Base-by-base conservation (phyloP, 2,113 vertebrate genomes). In the Polypterus bichir region DNA sequence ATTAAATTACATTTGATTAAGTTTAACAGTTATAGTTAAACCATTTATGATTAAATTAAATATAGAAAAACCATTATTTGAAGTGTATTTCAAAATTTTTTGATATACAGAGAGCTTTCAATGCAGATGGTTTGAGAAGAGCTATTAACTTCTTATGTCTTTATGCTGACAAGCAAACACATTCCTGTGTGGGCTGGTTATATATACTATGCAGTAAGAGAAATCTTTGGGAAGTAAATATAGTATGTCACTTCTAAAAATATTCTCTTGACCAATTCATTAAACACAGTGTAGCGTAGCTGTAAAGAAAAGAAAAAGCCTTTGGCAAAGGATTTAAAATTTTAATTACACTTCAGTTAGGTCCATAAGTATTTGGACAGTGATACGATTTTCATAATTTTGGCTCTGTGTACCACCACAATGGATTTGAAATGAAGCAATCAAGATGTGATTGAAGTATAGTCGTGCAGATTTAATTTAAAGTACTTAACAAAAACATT, bases 1-100 rank as follows among this genome's bases (percentile, higher is more conserved):
- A 62, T 57, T 48, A 51, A 61, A 68, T 64, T 65, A 49, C 61
- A 68, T 66, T 64, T 70, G 69, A 73, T 76, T 73, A 71, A 63
- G 69, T 69, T 65, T 68, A 65, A 65, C 69, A 60, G 67, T 69
- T 64, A 46, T 10, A 65, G 63, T 49, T 66, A 61, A 73, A 68
- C 47, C 64, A 54, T 63, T 27, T 27, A 27, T 27, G 27, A 27
- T 27, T 27, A 27, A 27, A 27, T 27, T 27, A 27, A 27, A 27
- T 27, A 27, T 27, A 27, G 27, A 27, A 27, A 27, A 27, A 27
- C 27, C 27, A 27, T 27, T 27, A 27, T 27, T 27, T 27, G 27
- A 27, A 27, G 27, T 27, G 8, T 46, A 44, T 49, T 52, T 46
- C 44, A 27, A 27, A 27, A 27, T 27, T 10, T 55, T 55, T 52